Conservation (phyloP, 2,113 vertebrate species). For the human (Homo sapiens) region GRCh38 chr2:29636001-29636500, state of each 20-base stretch:
- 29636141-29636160: neutral
- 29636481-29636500: neutral
- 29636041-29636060: neutral
- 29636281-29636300: neutral
- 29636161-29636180: neutral
- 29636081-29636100: neutral
- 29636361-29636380: neutral
- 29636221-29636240: neutral
- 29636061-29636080: neutral
- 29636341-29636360: neutral
- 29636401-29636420: neutral
- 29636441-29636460: neutral
- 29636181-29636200: neutral
- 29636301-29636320: neutral
- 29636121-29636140: neutral
- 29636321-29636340: neutral
- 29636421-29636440: too few species aligned
- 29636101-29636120: neutral
- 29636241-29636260: neutral
- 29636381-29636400: neutral
- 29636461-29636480: neutral
- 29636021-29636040: neutral
- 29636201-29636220: neutral
- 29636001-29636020: neutral
- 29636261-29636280: neutral